These are phyloP conservation scores for Numenius phaeopus DNA, from an alignment of 2,797 vertebrate species.

Conservation along the genomic window DNA sequence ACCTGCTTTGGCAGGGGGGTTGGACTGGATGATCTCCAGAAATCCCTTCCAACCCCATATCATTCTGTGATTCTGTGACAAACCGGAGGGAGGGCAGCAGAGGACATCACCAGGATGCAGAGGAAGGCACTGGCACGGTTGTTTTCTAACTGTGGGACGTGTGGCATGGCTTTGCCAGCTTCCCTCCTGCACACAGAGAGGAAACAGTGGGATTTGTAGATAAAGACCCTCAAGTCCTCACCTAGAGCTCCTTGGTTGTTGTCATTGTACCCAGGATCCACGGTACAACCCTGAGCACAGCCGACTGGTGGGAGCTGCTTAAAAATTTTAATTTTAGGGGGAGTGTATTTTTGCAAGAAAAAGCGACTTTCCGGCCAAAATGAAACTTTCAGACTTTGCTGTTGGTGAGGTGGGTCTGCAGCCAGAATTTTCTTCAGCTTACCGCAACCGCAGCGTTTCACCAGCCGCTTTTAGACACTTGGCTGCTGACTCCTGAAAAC, in stretches of 20 bases:
- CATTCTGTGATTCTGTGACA: too few species aligned
- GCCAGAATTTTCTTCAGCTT: background rate
- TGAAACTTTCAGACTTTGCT: background rate
- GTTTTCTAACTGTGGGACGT: accelerated
- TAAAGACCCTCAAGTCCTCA: background rate
- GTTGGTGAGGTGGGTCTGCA: background rate
- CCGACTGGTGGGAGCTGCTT: background rate
- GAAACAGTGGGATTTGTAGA: background rate
- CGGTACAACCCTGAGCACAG: background rate
- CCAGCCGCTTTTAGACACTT: background rate
- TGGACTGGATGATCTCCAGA: too few species aligned
- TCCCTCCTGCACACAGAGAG: background rate
- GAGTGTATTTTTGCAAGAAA: background rate
- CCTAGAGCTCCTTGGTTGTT: background rate
- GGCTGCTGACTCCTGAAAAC: background rate
- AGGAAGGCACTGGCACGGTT: background rate
- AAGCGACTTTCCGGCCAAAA: background rate
- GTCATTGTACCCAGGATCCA: accelerated
- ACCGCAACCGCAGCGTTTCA: background rate
- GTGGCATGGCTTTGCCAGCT: background rate
- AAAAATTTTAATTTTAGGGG: background rate
- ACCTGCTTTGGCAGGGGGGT: too few species aligned
- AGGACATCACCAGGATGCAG: background rate
- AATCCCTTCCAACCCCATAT: too few species aligned
- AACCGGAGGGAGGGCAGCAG: background rate